phyloP scores from a whole-genome alignment of 2,113 vertebrate species.

The Indicator maculatus region DNA sequence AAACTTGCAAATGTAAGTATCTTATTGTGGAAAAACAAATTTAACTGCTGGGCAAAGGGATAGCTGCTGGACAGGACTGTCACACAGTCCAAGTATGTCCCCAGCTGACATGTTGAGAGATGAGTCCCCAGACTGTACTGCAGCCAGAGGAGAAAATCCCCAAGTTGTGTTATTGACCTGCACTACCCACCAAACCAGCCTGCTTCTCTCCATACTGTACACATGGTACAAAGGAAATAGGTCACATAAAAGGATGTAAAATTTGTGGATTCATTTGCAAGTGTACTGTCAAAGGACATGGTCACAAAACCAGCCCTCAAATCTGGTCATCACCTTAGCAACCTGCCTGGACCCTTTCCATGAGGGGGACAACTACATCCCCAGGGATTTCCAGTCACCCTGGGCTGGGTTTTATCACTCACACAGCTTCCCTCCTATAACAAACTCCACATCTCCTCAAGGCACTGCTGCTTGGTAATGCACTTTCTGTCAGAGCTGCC shows the following conservation, averaged over 20 bases:
- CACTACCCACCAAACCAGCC: neutral
- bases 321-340: neutral
- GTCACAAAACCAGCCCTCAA: neutral
- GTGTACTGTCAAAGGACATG: neutral
- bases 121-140: neutral
- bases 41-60: neutral
- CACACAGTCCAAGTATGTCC: too few relatives aligned
- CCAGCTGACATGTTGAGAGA: neutral
- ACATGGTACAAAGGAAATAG: neutral
- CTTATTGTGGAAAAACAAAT: neutral
- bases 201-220: neutral
- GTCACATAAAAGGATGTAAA: neutral
- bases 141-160: neutral
- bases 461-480: fast-evolving
- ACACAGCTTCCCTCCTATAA: neutral
- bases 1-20: neutral
- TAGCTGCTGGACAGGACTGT: neutral
- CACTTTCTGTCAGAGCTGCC: neutral
- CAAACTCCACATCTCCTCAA: neutral
- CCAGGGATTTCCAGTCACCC: neutral
- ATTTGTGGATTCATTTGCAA: neutral
- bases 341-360: neutral
- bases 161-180: neutral
- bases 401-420: neutral
- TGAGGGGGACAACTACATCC: neutral